These are phyloP conservation scores for Belgica antarctica DNA, from an alignment of 2,888 invertebrate genomes.

Conservation along the genomic window DNA sequence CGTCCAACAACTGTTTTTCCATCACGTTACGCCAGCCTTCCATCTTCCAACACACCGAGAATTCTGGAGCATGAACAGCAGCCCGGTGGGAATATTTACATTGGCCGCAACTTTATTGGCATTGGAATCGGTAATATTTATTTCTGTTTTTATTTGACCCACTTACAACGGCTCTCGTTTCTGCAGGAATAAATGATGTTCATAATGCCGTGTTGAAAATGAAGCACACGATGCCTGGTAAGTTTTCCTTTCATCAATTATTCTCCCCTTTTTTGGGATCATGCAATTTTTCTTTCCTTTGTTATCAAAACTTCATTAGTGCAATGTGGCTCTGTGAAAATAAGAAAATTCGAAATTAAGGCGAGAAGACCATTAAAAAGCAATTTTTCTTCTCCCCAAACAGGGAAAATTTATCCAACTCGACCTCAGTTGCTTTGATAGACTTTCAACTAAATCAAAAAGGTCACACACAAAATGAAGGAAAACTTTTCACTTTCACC, in stretches of 20 bases:
- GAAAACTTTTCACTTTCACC: neutral
- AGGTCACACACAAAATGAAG: neutral
- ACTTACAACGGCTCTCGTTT: too few species aligned
- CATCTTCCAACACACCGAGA: conserved; percentile 51
- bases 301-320: conserved; percentile 9
- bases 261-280: too few species aligned
- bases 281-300: neutral
- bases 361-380: neutral
- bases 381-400: neutral
- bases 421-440: neutral
- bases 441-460: neutral
- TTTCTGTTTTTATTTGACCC: too few species aligned
- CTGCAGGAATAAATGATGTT: conserved; percentile 56
- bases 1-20: conserved; percentile 51
- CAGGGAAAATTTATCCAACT: neutral
- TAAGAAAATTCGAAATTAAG: neutral
- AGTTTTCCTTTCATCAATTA: conserved; percentile 36
- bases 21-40: conserved; percentile 55
- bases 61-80: conserved; percentile 29
- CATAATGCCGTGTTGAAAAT: conserved; percentile 55
- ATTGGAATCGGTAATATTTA: too few species aligned
- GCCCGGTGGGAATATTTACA: conserved; percentile 49
- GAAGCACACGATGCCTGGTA: conserved; percentile 54
- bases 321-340: neutral
- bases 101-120: conserved; percentile 52